Percentiles rank a stretch among this genome's conserved stretches.
These are phyloP conservation scores for Diadumene lineata DNA, from an alignment of 92 coral and sea anemone species.

Conservation along the genomic window DNA sequence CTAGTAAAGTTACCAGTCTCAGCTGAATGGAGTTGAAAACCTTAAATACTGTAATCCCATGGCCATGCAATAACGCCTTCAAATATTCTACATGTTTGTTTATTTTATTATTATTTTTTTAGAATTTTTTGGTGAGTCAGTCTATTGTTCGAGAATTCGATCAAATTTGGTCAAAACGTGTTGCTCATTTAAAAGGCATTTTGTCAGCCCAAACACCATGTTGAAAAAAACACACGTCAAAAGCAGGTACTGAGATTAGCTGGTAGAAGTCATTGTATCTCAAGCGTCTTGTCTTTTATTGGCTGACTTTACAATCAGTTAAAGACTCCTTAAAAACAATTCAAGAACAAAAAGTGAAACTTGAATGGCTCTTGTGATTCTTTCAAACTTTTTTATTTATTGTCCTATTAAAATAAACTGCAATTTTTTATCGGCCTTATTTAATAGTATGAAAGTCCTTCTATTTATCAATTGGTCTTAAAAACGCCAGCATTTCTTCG, in stretches of 20 bases:
- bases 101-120: no score
- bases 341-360: background rate
- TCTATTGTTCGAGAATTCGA: background rate
- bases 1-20: no score
- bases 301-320: background rate
- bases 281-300: background rate
- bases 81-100: no score
- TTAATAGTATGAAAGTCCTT: no score
- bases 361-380: background rate
- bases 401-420: no score
- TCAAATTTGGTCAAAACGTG: background rate
- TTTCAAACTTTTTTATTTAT: no score
- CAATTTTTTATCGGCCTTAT: no score
- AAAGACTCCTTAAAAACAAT: background rate
- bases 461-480: no score
- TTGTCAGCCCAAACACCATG: background rate
- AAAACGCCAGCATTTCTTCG: no score
- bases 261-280: background rate
- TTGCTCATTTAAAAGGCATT: constrained; percentile 8
- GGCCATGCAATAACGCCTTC: no score
- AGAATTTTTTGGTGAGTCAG: background rate
- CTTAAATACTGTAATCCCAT: no score
- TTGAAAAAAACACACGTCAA: background rate
- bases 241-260: constrained; percentile 10
- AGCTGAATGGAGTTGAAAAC: no score